These are phyloP conservation scores for Myripristis jacobus DNA, from an alignment of 2,797 vertebrate genomes.

Conservation along the genomic window DNA sequence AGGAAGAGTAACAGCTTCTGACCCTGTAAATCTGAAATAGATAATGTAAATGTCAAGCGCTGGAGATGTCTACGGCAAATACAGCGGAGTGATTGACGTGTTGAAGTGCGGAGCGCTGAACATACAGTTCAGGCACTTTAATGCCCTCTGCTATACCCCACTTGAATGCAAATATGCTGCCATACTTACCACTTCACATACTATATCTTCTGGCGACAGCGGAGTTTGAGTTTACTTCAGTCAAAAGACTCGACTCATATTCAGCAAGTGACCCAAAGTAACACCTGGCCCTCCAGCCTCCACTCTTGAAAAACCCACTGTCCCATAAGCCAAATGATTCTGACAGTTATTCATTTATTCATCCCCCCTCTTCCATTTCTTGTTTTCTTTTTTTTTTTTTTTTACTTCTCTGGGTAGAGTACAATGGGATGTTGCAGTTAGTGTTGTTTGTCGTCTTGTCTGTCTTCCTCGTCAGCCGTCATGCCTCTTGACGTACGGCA, in stretches of 20 bases:
- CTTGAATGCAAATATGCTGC: background rate
- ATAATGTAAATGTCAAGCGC: conserved; percentile 55
- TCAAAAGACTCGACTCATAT: conserved; percentile 5
- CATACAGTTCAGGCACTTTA: background rate
- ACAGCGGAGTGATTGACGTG: too few relatives aligned
- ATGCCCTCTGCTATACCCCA: background rate
- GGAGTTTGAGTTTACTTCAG: conserved; percentile 18
- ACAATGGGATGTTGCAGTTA: conserved; percentile 38
- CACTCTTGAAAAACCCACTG: conserved; percentile 57
- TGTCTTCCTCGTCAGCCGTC: conserved; percentile 69
- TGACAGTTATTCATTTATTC: conserved; percentile 83
- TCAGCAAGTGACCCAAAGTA: conserved; percentile 60
- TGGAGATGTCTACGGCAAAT: conserved; percentile 4
- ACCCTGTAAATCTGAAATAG: conserved; percentile 52
- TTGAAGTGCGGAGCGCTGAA: background rate
- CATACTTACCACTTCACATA: conserved; percentile 9
- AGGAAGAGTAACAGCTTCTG: conserved; percentile 20
- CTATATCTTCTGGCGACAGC: conserved; percentile 14
- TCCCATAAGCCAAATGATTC: conserved; percentile 73
- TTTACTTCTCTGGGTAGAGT: conserved; percentile 48
- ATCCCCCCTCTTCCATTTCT: conserved; percentile 44
- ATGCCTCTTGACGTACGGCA: conserved; percentile 66
- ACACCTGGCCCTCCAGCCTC: conserved; percentile 49
- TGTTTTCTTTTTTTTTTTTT: conserved; percentile 26
- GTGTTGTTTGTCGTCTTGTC: conserved; percentile 70